Evolutionary conservation across 1,140 invertebrate species (phyloP).

Genomic region (Panagrolaimus sp.): DNA sequence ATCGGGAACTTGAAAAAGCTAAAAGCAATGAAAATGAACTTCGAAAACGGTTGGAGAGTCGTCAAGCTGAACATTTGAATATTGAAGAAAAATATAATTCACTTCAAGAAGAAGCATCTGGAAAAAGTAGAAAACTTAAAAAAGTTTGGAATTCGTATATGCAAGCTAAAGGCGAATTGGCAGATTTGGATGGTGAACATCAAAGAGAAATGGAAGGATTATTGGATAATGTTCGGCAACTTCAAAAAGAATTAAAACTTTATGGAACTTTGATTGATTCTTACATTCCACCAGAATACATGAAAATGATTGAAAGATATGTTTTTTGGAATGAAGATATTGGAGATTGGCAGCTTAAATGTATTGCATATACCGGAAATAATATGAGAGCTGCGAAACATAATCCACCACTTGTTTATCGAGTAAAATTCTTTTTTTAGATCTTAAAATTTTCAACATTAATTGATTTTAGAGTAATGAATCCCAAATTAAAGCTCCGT

Average conservation of each 20-base stretch:
- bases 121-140: constrained; percentile 85
- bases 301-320: constrained; percentile 83
- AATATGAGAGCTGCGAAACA: constrained; percentile 72
- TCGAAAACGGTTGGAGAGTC: constrained; percentile 64
- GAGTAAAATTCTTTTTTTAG: constrained; percentile 17
- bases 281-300: constrained; percentile 86
- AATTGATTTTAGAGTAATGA: constrained; percentile 25
- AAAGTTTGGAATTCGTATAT: constrained; percentile 57
- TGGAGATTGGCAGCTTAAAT: constrained; percentile 93
- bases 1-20: constrained; percentile 75
- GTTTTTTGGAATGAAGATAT: constrained; percentile 96
- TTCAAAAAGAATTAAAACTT: constrained; percentile 81
- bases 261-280: constrained; percentile 76
- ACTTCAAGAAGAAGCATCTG: constrained; percentile 84
- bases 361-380: constrained; percentile 96
- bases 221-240: constrained; percentile 80
- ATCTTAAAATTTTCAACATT: constrained; percentile 21
- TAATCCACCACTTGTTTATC: constrained; percentile 19
- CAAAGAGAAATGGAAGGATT: constrained; percentile 91
- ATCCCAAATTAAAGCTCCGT: constrained; percentile 39
- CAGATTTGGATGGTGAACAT: constrained; percentile 83
- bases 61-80: constrained; percentile 78
- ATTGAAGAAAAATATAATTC: constrained; percentile 91
- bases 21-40: constrained; percentile 77
- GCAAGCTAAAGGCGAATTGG: constrained; percentile 76